Base-by-base conservation (phyloP, 2,888 invertebrate genomes). In the Epicampocera succincta region DNA sequence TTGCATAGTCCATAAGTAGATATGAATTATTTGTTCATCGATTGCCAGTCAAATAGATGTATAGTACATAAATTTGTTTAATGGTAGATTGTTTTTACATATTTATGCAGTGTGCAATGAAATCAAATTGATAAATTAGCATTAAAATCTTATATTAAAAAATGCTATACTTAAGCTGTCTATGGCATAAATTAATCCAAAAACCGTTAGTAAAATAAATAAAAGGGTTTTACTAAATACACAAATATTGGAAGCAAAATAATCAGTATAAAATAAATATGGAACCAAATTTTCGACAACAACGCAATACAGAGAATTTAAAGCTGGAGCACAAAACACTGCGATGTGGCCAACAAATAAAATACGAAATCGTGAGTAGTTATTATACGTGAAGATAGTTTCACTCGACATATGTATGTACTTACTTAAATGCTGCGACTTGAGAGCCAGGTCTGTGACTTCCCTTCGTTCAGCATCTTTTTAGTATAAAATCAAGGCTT, bases 91-190 rank as follows among this genome's bases (percentile, higher is more conserved):
- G 42, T 54, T 52, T 38, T 17, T 68, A n/a, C 60, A 42, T 50
- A 17, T 19, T 38, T 25, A 25, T 25, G 5, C 25, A 25, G 3
- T 33, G 8, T 58, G 66, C 44, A 74, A 78, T 82, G 69, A 78
- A 78, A 82, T 66, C 54, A 61, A 75, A 82, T 72, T 82, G 78
- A 48, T 75, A 75, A 75, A 72, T 75, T 74, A 66, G 66, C 71
- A 74, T 69, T 75, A 13, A 78, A 78, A 71, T 69, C 60, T 3
- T 25, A 42, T 65, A 65, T n/a, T 6, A n/a, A 15, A 13, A 58
- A 58, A 58, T n/a, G 9, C 8, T 25, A 15, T 46, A 33, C 3
- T 15, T 63, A 46, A 17, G 46, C 48, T 21, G 11, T 38, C 19
- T 40, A 50, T 21, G 11, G 40, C 38, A 21, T 50, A 40, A 40